Base-by-base conservation (phyloP, 2,888 invertebrate genomes). In the Slavum lentiscoides region DNA sequence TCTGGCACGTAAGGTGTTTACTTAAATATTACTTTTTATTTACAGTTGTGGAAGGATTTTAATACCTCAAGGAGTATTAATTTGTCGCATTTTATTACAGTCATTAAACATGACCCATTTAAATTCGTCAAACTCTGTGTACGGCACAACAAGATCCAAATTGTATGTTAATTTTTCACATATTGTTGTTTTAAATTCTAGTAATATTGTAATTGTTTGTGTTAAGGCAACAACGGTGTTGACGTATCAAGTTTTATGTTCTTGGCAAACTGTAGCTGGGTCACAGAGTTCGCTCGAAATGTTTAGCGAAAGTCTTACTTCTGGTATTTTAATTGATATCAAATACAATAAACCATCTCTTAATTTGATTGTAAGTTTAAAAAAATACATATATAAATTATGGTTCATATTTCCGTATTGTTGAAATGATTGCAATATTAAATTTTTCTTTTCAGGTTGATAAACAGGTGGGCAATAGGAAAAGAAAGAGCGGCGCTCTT, bases 11-110 rank as follows among this genome's bases (percentile, higher is more conserved):
- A 49, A 49, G 11, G 11, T 49, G 49, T 49, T 9, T 11, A 49
- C n/a, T n/a, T 49, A 49, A 49, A 49, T 49, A 49, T 55, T 17
- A 30, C 21, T 43, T 72, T 76, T 58, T 59, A 43, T 76, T 82
- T 73, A 19, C 37, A 83, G 83, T 62, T 74, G 80, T 37, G 83
- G 82, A n/a, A 81, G 83, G 6, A 80, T 82, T 76, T 80, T 83
- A 77, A 82, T 83, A 11, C 81, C 82, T 30, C 77, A 82, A 59
- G 83, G 82, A 62, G 62, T 49, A 37, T 70, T 77, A 61, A 82
- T 83, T 59, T 82, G 82, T 74, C 82, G 82, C 37, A 58, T 83
- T n/a, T 82, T 82, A 59, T 49, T 82, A 23, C 82, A 82, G 49
- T 82, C 81, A 0, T 75, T 83, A 43, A 82, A 81, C 13, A 83